A percentile compares a stretch with the other conserved stretches of the same genome.
These are phyloP conservation scores for Drosophila grimshawi DNA, from an alignment of 1,140 invertebrate species.

Conservation along the genomic window DNA sequence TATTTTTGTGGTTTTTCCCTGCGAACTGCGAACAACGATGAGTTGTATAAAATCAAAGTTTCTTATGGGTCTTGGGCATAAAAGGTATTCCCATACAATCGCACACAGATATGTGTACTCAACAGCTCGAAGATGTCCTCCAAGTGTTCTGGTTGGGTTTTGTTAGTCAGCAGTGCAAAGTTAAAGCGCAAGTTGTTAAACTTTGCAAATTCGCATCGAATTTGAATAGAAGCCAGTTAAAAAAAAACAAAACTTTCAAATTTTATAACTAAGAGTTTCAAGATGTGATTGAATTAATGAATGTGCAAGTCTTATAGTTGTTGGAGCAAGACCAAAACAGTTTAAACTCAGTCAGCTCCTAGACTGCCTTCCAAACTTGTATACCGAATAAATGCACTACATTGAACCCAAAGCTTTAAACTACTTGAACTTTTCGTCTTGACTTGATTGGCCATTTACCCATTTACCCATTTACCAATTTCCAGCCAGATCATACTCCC, in stretches of 20 bases:
- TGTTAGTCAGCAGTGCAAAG: not conserved
- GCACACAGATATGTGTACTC: not conserved
- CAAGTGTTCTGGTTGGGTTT: slow-evolving; percentile 13
- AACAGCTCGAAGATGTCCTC: not conserved
- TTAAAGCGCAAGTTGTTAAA: slow-evolving; percentile 9
- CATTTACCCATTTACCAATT: slow-evolving; percentile 3
- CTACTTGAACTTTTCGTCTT: not conserved
- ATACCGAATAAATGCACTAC: too few species aligned
- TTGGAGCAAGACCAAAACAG: too few species aligned
- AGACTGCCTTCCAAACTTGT: too few species aligned
- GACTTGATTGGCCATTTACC: not conserved
- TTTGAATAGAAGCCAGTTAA: not conserved
- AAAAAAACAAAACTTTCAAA: not conserved
- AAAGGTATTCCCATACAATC: not conserved
- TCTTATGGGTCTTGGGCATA: not conserved
- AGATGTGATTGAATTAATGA: too few species aligned
- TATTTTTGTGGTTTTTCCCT: slow-evolving; percentile 8
- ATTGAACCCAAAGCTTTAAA: too few species aligned
- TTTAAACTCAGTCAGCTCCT: too few species aligned
- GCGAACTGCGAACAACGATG: slow-evolving; percentile 19
- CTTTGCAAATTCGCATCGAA: slow-evolving; percentile 2
- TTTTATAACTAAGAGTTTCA: too few species aligned
- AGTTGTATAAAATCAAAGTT: slow-evolving; percentile 48
- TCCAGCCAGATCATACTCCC: not conserved
- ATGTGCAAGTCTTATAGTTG: too few species aligned